Base-by-base conservation (phyloP, 2,113 vertebrate species). In the Toxostoma redivivum region DNA sequence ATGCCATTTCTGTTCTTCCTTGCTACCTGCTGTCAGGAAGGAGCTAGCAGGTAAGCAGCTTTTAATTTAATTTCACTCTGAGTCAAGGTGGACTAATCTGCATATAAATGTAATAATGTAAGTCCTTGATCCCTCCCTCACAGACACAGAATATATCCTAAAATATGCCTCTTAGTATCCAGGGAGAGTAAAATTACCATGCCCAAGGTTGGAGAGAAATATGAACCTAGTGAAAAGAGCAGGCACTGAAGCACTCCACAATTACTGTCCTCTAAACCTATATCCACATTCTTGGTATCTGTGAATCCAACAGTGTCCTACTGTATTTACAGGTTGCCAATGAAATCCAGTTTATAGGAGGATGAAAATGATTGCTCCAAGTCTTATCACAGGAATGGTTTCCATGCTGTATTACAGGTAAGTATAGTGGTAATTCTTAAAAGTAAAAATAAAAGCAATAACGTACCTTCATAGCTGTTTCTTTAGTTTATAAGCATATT, bases 51-150 rank as follows among this genome's bases (percentile, higher is more conserved):
- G 35, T 92, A 90, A 93, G 64, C 67, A 93, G 67, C 35, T 95
- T 92, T 90, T 80, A 88, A 83, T 92, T 92, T 84, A 28, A 56
- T 91, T 91, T 94, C n/a, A 27, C 20, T 81, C 79, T 44, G 54
- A 86, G 51, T 71, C 47, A 74, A 81, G 47, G 58, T 95, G 76
- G 72, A 56, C 15, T 84, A 70, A 86, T 86, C 47, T 92, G 44
- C 44, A 58, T 84, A 60, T 38, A 74, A 93, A 92, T 90, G 28
- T 40, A 84, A 83, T 80, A 83, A 86, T 38, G 7, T 31, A 71
- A 91, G 57, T 72, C 48, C 84, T 86, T 73, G 47, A 83, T 92
- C 47, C 42, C 47, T 73, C 17, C 37, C 31, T 77, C 50, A 35
- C 38, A 82, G 67, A 54, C 24, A 37, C 2, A 61, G 33, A 57